Evolutionary conservation across 2,888 invertebrate species (phyloP).

Genomic region (Cosmia pyralina): DNA sequence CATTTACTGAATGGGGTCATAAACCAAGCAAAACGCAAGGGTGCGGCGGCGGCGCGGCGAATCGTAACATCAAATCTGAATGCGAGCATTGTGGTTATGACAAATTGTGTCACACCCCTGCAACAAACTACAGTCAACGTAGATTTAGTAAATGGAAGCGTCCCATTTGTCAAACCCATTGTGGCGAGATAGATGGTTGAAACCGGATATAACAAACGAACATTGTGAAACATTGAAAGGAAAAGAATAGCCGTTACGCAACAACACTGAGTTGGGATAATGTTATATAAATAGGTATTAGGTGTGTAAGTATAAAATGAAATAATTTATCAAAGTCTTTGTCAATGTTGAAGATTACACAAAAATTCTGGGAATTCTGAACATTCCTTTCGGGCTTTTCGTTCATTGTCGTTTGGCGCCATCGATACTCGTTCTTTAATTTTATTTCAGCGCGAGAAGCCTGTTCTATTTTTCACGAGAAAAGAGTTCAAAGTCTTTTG

Average conservation of each 20-base stretch:
- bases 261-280: conserved; percentile 7
- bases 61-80: conserved; percentile 74
- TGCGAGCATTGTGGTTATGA: conserved; percentile 74
- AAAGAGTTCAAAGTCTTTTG: conserved; percentile 57
- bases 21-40: conserved; percentile 65
- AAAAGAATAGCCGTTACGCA: conserved; percentile 38
- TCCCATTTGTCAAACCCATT: conserved; percentile 54
- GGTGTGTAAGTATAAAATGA: conserved; percentile 23
- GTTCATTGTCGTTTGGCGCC: conserved; percentile 57
- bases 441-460: conserved; percentile 59
- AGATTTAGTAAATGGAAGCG: conserved; percentile 60
- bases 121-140: conserved; percentile 56
- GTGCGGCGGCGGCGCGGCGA: conserved; percentile 68
- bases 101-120: conserved; percentile 74
- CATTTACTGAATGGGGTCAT: conserved; percentile 69
- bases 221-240: conserved; percentile 29
- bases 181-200: conserved; percentile 38
- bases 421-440: conserved; percentile 56
- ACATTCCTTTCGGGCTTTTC: conserved; percentile 55
- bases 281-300: conserved; percentile 24
- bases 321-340: conserved; percentile 53
- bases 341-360: conserved; percentile 33
- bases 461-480: conserved; percentile 59
- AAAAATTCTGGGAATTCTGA: conserved; percentile 41
- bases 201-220: conserved; percentile 40